Evolutionary conservation across 2,888 invertebrate species (phyloP).

Genomic region (Rhagium mordax): DNA sequence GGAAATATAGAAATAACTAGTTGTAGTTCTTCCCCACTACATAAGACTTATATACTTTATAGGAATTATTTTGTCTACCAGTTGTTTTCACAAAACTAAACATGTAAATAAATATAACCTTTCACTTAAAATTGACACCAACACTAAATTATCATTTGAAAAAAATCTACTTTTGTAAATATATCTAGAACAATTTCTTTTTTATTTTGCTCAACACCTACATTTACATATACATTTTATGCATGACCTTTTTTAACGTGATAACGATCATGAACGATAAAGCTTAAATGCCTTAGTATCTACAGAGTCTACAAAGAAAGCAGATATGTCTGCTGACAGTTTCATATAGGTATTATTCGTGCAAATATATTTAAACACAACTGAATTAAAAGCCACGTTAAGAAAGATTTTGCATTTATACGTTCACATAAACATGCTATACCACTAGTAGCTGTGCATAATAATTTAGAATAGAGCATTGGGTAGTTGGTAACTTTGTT

Average conservation of each 20-base stretch:
- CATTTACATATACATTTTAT: constrained; percentile 28
- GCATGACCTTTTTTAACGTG: constrained; percentile 26
- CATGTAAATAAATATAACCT: constrained; percentile 24
- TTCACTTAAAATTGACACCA: constrained; percentile 14
- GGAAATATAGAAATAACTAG: constrained; percentile 37
- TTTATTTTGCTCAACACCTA: constrained; percentile 47
- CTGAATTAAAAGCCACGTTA: constrained; percentile 24
- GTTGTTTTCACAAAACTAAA: constrained; percentile 6
- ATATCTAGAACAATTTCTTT: constrained; percentile 41
- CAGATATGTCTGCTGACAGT: not conserved
- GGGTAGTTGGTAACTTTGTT: constrained; percentile 71
- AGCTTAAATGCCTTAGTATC: constrained; percentile 7
- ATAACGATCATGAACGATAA: constrained; percentile 17
- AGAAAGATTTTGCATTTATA: constrained; percentile 32
- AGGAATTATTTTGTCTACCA: not conserved
- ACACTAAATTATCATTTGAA: constrained; percentile 9
- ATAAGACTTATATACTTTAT: constrained; percentile 1
- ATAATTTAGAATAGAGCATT: constrained; percentile 65
- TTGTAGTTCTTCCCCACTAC: constrained; percentile 28
- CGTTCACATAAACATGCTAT: constrained; percentile 42
- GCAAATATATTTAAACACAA: too few species aligned
- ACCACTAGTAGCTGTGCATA: constrained; percentile 64
- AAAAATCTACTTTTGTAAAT: constrained; percentile 42
- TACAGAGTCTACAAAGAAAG: not conserved
- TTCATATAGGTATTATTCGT: too few species aligned